Conservation (phyloP, 1,140 invertebrate species). For the Oncopeltus fasciatus region DNA sequence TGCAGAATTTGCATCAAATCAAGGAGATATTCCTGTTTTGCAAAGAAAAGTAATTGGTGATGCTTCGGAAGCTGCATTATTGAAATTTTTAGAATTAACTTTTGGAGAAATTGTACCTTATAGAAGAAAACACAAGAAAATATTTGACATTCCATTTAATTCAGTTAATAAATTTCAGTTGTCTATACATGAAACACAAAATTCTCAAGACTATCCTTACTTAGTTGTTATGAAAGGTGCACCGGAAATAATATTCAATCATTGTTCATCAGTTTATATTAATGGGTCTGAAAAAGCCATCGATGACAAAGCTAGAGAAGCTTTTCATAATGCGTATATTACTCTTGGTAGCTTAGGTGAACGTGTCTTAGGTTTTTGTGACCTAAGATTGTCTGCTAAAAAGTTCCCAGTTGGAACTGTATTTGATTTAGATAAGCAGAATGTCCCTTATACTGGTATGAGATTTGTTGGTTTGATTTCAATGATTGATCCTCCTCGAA, state of each 20-base stretch:
- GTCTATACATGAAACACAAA: constrained; percentile 89
- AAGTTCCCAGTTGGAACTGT: constrained; percentile 82
- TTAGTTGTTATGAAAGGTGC: constrained; percentile 99
- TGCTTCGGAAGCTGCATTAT: too few species aligned
- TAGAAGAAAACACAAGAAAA: too few species aligned
- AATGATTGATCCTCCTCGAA: constrained; percentile 97
- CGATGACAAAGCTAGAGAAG: constrained; percentile 93
- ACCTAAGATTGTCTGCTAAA: constrained; percentile 72
- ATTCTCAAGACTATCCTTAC: constrained; percentile 79
- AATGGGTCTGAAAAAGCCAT: constrained; percentile 88
- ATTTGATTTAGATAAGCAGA: constrained; percentile 85
- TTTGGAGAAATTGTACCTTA: too few species aligned
- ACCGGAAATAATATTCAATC: constrained; percentile 92
- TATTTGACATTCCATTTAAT: too few species aligned
- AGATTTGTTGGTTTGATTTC: constrained; percentile 97
- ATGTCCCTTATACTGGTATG: constrained; percentile 87
- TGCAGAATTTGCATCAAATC: too few species aligned
- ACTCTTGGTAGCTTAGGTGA: constrained; percentile 96
- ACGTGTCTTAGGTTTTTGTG: constrained; percentile 89
- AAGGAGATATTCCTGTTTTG: too few species aligned
- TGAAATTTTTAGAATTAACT: too few species aligned
- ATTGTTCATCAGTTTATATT: constrained; percentile 89
- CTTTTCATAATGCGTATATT: constrained; percentile 95
- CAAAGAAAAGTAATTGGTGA: too few species aligned
- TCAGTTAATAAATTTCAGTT: too few species aligned